Evolutionary conservation across 2,113 vertebrate species (phyloP).

Genomic region (Tapirus terrestris): DNA sequence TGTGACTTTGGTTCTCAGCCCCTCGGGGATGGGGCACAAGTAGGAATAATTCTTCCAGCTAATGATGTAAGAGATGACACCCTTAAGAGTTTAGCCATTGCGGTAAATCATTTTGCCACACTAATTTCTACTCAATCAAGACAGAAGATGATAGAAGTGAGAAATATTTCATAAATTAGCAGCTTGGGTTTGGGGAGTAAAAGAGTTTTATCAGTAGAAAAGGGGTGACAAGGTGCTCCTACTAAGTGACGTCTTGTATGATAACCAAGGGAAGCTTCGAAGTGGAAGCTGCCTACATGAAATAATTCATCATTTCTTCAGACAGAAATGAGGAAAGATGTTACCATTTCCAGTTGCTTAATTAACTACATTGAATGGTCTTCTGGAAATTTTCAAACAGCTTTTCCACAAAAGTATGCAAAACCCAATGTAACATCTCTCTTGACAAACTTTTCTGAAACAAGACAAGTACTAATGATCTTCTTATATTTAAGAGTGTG

Average conservation of each 20-base stretch:
- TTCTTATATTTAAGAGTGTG: not conserved
- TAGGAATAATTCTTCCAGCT: not conserved
- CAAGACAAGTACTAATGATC: not conserved
- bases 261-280: not conserved
- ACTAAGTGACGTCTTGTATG: not conserved
- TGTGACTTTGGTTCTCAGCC: not conserved
- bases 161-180: not conserved
- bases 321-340: constrained; percentile 10
- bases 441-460: not conserved
- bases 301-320: constrained; percentile 23
- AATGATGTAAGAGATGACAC: not conserved
- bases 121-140: not conserved
- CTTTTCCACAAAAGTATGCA: constrained; percentile 33
- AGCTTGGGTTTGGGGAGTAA: not conserved
- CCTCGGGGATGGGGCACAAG: not conserved
- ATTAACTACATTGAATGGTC: not conserved
- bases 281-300: not conserved
- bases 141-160: not conserved
- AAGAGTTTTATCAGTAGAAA: not conserved
- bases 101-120: not conserved
- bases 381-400: not conserved
- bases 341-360: not conserved
- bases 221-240: not conserved
- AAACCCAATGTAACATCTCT: not conserved
- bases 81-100: not conserved